Evolutionary conservation across 2,113 vertebrate species (phyloP).

Genomic region (Halcyon malimbica): DNA sequence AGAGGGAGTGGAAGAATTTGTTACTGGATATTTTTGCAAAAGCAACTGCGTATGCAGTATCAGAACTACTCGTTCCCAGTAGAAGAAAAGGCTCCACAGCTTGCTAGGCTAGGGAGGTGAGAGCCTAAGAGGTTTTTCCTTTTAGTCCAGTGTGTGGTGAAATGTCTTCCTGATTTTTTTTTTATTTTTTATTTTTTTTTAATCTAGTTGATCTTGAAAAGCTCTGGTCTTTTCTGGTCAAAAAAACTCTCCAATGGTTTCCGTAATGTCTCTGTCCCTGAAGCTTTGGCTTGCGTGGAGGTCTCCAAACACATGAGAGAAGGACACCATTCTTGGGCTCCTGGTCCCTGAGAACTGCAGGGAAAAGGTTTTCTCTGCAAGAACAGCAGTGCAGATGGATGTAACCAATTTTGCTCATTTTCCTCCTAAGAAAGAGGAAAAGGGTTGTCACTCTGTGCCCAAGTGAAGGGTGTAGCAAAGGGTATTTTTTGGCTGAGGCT

Average conservation of each 20-base stretch:
- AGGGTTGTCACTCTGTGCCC: neutral
- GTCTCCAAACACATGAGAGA: neutral
- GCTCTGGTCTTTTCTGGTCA: neutral
- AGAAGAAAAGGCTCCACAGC: neutral
- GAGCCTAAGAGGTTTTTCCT: neutral
- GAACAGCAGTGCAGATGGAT: neutral
- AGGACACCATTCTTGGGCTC: fast-evolving
- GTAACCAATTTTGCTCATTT: neutral
- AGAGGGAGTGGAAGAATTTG: constrained; percentile 28
- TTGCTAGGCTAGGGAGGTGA: neutral
- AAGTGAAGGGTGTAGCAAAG: neutral
- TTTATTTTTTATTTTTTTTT: neutral
- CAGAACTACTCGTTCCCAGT: neutral
- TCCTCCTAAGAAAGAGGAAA: neutral
- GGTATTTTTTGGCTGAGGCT: neutral
- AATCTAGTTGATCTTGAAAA: neutral
- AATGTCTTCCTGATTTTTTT: neutral
- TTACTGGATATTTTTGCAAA: constrained; percentile 36
- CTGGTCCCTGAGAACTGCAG: neutral
- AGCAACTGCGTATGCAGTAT: neutral
- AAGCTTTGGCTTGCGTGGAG: neutral
- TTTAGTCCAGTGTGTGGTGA: neutral
- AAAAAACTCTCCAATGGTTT: neutral
- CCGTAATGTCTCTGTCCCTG: neutral
- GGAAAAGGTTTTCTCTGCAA: neutral